Percentiles rank a stretch among this genome's conserved stretches.
Conservation (phyloP, 2,888 invertebrate genomes). For the Nipponacmea schrenckii region DNA sequence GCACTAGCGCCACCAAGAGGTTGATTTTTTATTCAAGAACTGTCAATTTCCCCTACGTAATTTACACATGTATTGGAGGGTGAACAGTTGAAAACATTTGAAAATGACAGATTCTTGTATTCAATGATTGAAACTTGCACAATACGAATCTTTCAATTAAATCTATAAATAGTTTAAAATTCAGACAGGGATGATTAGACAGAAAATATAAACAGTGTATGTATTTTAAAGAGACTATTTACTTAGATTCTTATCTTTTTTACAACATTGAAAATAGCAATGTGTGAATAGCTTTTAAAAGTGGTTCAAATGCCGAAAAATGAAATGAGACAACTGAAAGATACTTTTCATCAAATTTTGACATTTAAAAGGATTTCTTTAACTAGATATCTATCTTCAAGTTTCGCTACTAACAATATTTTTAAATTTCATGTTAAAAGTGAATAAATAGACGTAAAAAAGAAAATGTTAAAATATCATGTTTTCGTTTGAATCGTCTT, state of each 20-base stretch:
- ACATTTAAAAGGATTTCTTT: too few species aligned
- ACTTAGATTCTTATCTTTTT: slow-evolving; percentile 3
- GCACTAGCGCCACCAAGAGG: slow-evolving; percentile 3
- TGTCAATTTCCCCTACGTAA: slow-evolving; percentile 7
- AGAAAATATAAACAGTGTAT: slow-evolving; percentile 4
- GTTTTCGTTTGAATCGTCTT: too few species aligned
- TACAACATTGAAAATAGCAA: too few species aligned
- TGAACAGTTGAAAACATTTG: neutral
- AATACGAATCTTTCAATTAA: slow-evolving; percentile 1
- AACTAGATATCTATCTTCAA: too few species aligned
- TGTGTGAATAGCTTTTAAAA: too few species aligned
- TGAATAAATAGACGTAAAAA: too few species aligned
- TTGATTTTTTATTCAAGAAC: slow-evolving; percentile 4
- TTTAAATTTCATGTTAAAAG: too few species aligned
- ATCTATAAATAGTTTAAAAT: neutral
- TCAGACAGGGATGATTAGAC: neutral
- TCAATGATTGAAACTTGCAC: neutral
- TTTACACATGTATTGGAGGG: neutral
- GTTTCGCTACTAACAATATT: too few species aligned
- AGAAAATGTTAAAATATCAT: too few species aligned
- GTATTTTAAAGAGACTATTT: neutral
- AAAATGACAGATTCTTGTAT: slow-evolving; percentile 4
- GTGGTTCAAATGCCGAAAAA: too few species aligned
- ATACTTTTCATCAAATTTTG: too few species aligned
- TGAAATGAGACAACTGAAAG: too few species aligned